Percentiles rank a stretch among this genome's conserved stretches.
Evolutionary conservation across 2,797 vertebrate genomes (phyloP).

Genomic region (Tauraco hartlaubi): DNA sequence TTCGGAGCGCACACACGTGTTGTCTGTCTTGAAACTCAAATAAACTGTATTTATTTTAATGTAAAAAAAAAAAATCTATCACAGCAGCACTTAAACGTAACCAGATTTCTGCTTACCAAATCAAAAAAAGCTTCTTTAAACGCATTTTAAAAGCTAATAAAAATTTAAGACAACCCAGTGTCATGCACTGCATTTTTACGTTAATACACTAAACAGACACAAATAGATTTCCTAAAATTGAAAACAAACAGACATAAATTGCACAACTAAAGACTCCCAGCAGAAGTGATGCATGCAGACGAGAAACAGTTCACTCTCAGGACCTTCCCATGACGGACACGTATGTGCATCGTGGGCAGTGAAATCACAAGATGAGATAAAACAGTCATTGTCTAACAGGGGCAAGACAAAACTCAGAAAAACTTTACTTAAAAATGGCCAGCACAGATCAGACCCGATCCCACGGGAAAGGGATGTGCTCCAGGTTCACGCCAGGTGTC

Average conservation of each 20-base stretch:
- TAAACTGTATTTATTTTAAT: background rate
- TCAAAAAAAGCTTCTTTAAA: background rate
- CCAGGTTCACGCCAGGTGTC: background rate
- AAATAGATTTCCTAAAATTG: background rate
- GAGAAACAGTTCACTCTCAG: background rate
- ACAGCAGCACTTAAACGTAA: background rate
- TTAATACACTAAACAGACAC: background rate
- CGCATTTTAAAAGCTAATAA: background rate
- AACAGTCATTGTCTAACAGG: background rate
- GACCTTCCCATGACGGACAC: background rate
- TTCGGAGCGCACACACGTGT: background rate
- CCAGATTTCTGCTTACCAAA: conserved; percentile 24
- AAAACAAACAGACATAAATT: background rate
- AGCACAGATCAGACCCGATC: background rate
- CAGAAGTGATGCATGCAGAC: background rate
- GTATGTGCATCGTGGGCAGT: background rate
- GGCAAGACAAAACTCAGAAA: background rate
- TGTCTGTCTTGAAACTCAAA: background rate
- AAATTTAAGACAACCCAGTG: background rate
- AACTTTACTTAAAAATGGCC: background rate
- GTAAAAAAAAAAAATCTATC: background rate
- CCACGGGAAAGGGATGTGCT: background rate
- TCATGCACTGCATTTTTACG: background rate
- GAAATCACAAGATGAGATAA: rapidly evolving
- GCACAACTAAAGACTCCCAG: background rate